Conservation (phyloP, 1,140 invertebrate species). For the Grapholita molesta region DNA sequence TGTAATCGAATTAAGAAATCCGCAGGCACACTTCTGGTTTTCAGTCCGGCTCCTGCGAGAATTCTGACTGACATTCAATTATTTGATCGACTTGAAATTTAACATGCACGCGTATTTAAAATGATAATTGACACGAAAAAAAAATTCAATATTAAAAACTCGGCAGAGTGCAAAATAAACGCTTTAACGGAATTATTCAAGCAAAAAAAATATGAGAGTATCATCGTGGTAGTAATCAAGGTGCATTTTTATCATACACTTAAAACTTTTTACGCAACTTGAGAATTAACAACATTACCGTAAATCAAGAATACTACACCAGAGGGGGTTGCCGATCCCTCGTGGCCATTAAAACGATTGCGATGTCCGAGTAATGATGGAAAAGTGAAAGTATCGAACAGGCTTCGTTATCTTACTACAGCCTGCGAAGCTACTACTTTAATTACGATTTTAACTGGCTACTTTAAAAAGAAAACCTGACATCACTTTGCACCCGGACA, state of each 20-base stretch:
- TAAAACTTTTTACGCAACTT: constrained; percentile 24
- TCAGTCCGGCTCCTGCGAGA: neutral
- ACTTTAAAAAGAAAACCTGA: constrained; percentile 32
- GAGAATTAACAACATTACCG: constrained; percentile 25
- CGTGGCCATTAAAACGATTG: constrained; percentile 44
- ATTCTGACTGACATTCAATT: neutral
- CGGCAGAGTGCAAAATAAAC: neutral
- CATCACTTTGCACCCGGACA: constrained; percentile 9
- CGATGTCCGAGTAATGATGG: constrained; percentile 59
- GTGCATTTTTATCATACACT: neutral
- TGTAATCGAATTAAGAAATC: neutral
- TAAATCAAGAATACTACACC: constrained; percentile 41
- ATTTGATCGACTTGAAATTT: neutral
- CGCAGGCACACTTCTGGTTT: neutral
- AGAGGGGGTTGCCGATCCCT: constrained; percentile 46
- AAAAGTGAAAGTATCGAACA: constrained; percentile 60
- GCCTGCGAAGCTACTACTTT: constrained; percentile 51
- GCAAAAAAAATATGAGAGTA: neutral
- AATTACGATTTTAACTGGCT: constrained; percentile 53
- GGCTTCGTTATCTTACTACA: constrained; percentile 56
- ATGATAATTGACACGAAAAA: neutral
- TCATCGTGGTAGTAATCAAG: neutral
- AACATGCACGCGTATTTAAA: neutral
- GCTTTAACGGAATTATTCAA: neutral
- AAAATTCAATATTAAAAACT: neutral